Conservation (phyloP, 2,888 invertebrate genomes). For the Eupeodes luniger region DNA sequence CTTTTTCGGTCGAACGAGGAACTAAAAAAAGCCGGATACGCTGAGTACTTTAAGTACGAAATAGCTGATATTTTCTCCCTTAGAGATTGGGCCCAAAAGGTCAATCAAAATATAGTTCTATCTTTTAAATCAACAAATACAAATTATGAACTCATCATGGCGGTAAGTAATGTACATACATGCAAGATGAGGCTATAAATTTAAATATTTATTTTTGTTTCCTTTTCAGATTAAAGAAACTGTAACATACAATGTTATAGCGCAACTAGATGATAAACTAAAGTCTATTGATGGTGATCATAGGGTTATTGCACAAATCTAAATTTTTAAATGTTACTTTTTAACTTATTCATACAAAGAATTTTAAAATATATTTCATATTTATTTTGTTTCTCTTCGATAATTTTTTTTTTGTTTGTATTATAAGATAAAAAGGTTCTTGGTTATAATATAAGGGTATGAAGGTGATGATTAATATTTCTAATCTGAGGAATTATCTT, state of each 20-base stretch:
- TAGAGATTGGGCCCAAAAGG: conserved; percentile 43
- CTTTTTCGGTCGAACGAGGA: conserved; percentile 77
- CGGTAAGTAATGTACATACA: conserved; percentile 12
- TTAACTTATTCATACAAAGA: too few species aligned
- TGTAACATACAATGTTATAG: conserved; percentile 44
- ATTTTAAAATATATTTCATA: not conserved
- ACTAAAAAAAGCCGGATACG: conserved; percentile 78
- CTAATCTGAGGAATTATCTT: too few species aligned
- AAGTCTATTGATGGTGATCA: conserved; percentile 43
- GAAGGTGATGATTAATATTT: too few species aligned
- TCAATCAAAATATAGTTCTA: conserved; percentile 45
- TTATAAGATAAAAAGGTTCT: too few species aligned
- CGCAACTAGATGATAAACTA: conserved; percentile 54
- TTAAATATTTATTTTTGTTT: not conserved
- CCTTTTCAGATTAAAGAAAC: conserved; percentile 58
- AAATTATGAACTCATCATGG: conserved; percentile 59
- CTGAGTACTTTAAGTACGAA: conserved; percentile 77
- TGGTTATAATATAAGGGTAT: too few species aligned
- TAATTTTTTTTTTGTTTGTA: too few species aligned
- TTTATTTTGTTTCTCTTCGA: not conserved
- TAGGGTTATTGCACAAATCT: not conserved
- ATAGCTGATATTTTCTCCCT: conserved; percentile 27
- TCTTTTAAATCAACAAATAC: conserved; percentile 41
- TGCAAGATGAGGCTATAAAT: not conserved
- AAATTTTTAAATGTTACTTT: not conserved